phyloP scores from a whole-genome alignment of 2,113 vertebrate genomes.

The Crotophaga sulcirostris region DNA sequence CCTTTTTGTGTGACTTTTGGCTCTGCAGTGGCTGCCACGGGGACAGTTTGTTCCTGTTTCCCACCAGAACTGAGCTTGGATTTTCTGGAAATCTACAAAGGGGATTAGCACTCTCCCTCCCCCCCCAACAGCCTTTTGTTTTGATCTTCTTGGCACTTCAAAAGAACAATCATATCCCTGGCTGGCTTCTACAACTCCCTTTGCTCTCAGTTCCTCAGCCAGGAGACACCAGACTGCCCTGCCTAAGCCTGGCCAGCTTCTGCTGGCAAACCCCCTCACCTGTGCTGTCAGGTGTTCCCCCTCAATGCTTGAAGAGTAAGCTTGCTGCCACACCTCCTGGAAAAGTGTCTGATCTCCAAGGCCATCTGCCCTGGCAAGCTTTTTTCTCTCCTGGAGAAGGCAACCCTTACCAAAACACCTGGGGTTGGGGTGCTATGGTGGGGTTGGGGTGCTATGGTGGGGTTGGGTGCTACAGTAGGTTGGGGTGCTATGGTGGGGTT shows the following conservation, averaged over 20 bases:
- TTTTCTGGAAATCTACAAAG: constrained; percentile 80
- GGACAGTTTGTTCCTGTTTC: constrained; percentile 84
- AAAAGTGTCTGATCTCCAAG: background rate
- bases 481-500: no score
- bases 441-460: fast-evolving
- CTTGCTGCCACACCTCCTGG: background rate
- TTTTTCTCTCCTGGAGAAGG: background rate
- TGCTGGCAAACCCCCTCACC: background rate
- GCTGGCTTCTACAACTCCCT: background rate
- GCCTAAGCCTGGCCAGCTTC: background rate
- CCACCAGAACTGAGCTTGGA: constrained; percentile 83
- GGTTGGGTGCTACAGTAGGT: background rate
- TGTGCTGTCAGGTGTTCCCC: background rate
- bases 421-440: no score
- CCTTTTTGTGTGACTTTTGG: constrained; percentile 8
- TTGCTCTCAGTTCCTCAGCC: background rate
- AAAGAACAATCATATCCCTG: background rate
- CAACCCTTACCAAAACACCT: background rate
- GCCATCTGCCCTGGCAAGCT: background rate
- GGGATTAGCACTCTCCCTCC: background rate
- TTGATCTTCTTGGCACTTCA: constrained; percentile 42
- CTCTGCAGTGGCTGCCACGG: constrained; percentile 79
- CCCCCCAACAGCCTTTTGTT: background rate
- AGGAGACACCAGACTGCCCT: background rate
- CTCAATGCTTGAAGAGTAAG: background rate